Evolutionary conservation across 2,888 invertebrate species (phyloP).

Genomic region (Hipparchia semele): DNA sequence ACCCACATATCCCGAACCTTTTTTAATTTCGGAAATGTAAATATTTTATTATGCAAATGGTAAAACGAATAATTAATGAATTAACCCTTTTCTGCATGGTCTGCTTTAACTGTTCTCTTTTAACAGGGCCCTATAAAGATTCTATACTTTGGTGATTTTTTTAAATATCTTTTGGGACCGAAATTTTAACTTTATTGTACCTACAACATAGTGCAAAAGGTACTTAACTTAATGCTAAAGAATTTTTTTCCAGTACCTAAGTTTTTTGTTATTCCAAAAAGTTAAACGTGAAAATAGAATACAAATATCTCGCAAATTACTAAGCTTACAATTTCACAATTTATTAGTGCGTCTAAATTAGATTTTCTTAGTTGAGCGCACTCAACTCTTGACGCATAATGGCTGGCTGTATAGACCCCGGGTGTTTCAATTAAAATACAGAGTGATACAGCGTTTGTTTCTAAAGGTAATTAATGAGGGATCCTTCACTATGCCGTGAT

Average conservation of each 20-base stretch:
- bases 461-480: slow-evolving; percentile 62
- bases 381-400: slow-evolving; percentile 41
- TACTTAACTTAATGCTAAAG: too few species aligned
- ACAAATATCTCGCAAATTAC: not conserved
- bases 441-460: slow-evolving; percentile 61
- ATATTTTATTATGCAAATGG: slow-evolving; percentile 9
- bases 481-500: slow-evolving; percentile 45
- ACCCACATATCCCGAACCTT: not conserved
- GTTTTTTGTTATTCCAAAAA: too few species aligned
- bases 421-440: slow-evolving; percentile 61
- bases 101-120: too few species aligned
- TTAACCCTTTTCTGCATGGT: not conserved
- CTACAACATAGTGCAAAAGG: too few species aligned
- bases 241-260: too few species aligned
- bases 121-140: too few species aligned
- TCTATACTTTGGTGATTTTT: too few species aligned
- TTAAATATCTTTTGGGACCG: too few species aligned
- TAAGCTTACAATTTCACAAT: slow-evolving; percentile 10
- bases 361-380: slow-evolving; percentile 26
- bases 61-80: not conserved
- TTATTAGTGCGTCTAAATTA: slow-evolving; percentile 18
- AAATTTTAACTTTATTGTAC: too few species aligned
- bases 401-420: slow-evolving; percentile 32
- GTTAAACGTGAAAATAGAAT: not conserved
- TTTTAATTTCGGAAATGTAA: slow-evolving; percentile 16